phyloP scores from a whole-genome alignment of 2,888 invertebrate species.

The Lepidocyrtinus sp. region DNA sequence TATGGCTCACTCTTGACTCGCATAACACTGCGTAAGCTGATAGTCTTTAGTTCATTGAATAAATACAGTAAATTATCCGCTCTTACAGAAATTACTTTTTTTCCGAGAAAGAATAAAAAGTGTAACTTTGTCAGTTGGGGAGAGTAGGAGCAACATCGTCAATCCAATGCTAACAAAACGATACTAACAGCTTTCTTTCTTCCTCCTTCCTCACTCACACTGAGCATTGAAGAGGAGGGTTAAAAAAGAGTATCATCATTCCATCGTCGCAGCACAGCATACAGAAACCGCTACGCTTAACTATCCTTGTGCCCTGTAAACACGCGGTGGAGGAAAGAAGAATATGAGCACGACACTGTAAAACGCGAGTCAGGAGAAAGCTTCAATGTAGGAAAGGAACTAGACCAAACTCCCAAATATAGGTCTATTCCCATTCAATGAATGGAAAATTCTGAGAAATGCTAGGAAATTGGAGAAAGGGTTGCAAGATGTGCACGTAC shows the following conservation, averaged over 20 bases:
- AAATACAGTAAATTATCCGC: slow-evolving; percentile 38
- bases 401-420: background rate
- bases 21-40: background rate
- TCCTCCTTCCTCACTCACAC: background rate
- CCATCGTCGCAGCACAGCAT: background rate
- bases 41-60: slow-evolving; percentile 30
- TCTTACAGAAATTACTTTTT: slow-evolving; percentile 16
- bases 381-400: background rate
- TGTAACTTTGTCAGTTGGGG: background rate
- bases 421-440: slow-evolving; percentile 26
- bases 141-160: slow-evolving; percentile 7
- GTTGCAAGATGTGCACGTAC: slow-evolving; percentile 6
- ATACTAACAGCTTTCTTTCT: slow-evolving; percentile 16
- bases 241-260: slow-evolving; percentile 5
- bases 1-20: background rate
- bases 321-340: slow-evolving; percentile 10
- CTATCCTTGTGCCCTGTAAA: slow-evolving; percentile 4
- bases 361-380: slow-evolving; percentile 6
- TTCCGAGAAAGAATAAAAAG: slow-evolving; percentile 13
- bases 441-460: slow-evolving; percentile 37
- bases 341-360: slow-evolving; percentile 12
- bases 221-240: background rate
- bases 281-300: background rate
- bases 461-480: background rate
- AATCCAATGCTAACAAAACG: slow-evolving; percentile 17